Base-by-base conservation (phyloP, 1,140 invertebrate genomes). In the Zaprionus gabonicus region DNA sequence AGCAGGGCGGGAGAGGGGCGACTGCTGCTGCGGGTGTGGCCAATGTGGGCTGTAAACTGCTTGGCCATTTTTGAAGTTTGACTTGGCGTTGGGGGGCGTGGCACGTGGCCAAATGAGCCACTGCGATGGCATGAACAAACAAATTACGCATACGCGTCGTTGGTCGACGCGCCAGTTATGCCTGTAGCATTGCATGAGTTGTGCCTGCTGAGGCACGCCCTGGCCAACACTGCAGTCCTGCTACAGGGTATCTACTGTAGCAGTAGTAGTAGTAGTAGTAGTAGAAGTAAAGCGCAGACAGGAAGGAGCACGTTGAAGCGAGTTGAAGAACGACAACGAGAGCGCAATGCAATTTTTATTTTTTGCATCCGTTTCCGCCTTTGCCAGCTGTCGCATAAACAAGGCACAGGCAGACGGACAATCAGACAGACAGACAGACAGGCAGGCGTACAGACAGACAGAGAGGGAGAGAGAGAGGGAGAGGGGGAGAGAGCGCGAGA, bases 1-100 rank as follows among this genome's bases (percentile, higher is more conserved):
- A 77, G 73, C 83, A 83, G 74, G 71, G 53, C 73, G 81, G 77
- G 59, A 60, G 56, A 59, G 57, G 25, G 51, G 57, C 60, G 58
- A 56, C 41, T 34, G 36, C 53, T 27, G 27, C 27, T 27, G 66
- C 4, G 80, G 81, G 83, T 77, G 80, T 86, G 83, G 83, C 80
- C 78, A 82, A 82, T 75, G 80, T 6, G 41, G 6, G 70, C 83
- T 87, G 80, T 87, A 87, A 87, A 87, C 87, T 84, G 78, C 80
- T 63, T 55, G 56, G 69, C 78, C 81, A 79, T 81, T 88, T 88
- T 84, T 62, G 70, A 76, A 67, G 66, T 81, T 72, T 59, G 76
- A 66, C 49, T 68, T 55, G 23, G 17, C 15, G 31, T 41, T 2
- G 25, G 6, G 10, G n/a, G 65, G 55, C 69, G 38, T 28, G 59